Base-by-base conservation (phyloP, 2,797 vertebrate species). In the Cephalopachus bancanus region DNA sequence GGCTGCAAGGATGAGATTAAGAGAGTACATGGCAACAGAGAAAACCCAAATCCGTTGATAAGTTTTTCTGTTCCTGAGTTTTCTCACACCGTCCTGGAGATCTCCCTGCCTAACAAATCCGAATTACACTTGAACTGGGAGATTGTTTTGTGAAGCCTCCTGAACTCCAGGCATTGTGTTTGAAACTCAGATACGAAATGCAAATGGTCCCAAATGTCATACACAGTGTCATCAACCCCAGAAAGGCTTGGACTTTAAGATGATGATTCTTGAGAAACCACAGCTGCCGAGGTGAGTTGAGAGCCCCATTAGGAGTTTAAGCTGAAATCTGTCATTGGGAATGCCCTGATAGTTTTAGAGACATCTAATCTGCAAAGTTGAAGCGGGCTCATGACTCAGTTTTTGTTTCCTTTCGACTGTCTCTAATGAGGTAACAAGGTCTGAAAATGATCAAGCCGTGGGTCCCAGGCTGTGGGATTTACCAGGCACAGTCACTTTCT, bases 371-470 rank as follows among this genome's bases (percentile, higher is more conserved):
- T 62, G 67, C 51, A 81, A 89, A 92, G 81, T 4, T 81, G 83
- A 65, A 75, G 83, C 53, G 95, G 93, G 22, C 8, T 74, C 51
- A 57, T 84, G 26, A 91, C 20, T 94, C 74, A 64, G 26, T 86
- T 96, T 94, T n/a, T 53, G 55, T 89, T 93, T n/a, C 80, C 19
- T 93, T 78, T 69, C 30, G 49, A 9, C 64, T 76, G 9, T 57
- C 57, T 74, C 67, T 72, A 37, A 44, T 78, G 24, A 95, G 62
- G 44, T 83, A 62, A n/a, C n/a, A 11, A 69, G 60, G 60, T 72
- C 44, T 84, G 49, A 62, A 6, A 10, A 37, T 49, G 65, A 10
- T 16, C 22, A 75, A 64, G 86, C 80, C 86, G 20, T 64, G 37
- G 37, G 53, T 15, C 17, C 26, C 49, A n/a, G n/a, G 1, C 53